Evolutionary conservation across 2,888 invertebrate species (phyloP).

Genomic region (Agrochola lychnidis): DNA sequence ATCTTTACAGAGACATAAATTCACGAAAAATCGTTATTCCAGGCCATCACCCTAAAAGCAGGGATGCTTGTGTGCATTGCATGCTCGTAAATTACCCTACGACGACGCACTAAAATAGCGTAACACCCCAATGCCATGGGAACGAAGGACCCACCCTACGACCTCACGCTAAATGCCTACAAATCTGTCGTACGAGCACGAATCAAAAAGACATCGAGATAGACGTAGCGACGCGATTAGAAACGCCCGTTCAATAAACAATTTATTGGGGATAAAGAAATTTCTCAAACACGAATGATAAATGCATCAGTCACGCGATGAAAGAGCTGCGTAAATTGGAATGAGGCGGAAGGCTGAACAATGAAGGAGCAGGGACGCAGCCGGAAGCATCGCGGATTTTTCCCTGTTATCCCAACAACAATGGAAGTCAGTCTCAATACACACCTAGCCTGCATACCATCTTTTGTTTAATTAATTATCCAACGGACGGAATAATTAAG

Average conservation of each 20-base stretch:
- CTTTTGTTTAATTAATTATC: constrained; percentile 89
- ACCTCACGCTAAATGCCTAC: constrained; percentile 85
- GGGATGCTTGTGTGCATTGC: constrained; percentile 81
- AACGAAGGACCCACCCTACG: constrained; percentile 80
- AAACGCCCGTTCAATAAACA: constrained; percentile 87
- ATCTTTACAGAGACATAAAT: constrained; percentile 81
- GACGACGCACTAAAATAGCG: constrained; percentile 89
- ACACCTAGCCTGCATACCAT: constrained; percentile 80
- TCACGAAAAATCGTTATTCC: constrained; percentile 84
- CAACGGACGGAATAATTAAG: constrained; percentile 86
- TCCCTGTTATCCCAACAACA: constrained; percentile 85
- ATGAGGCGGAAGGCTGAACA: constrained; percentile 79
- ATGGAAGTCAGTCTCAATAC: constrained; percentile 81
- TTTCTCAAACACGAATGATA: constrained; percentile 82
- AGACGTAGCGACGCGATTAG: constrained; percentile 83
- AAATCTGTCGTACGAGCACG: constrained; percentile 83
- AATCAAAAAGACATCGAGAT: constrained; percentile 88
- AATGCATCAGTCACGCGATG: constrained; percentile 85
- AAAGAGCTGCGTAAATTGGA: constrained; percentile 83
- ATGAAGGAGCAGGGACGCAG: constrained; percentile 75
- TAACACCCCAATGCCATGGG: constrained; percentile 89
- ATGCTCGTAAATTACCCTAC: constrained; percentile 87
- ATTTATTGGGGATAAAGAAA: constrained; percentile 83
- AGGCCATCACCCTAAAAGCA: constrained; percentile 86
- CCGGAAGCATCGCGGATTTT: constrained; percentile 86